Base-by-base conservation (phyloP, 2,113 vertebrate species). In the Cichladusa arquata region DNA sequence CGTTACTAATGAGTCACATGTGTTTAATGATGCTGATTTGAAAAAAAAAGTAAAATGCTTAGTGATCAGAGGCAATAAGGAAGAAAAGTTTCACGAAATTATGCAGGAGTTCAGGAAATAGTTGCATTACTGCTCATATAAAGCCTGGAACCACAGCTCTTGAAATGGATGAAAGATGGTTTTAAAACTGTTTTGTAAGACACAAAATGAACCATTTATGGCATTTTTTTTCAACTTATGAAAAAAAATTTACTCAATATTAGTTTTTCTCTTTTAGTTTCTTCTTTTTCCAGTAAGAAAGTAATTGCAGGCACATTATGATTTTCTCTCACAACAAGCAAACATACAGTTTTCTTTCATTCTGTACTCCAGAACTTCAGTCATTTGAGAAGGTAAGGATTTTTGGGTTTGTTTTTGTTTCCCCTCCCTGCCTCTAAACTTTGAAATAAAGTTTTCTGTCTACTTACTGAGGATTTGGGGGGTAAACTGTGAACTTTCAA, bases 401-500 rank as follows among this genome's bases (percentile, higher is more conserved):
- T 13, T 26, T 56, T 56, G n/a, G 4, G 0, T 9, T 50, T 33
- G 11, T 25, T 51, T 70, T 57, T 38, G 20, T 50, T 60, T n/a
- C 12, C 5, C 8, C 23, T 61, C 12, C 28, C 23, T 0, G 0
- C 19, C 1, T 8, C 14, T 58, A 6, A 84, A 60, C 53, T 72
- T 54, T 92, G 66, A 80, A 93, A 48, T 9, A 51, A 66, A 51
- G 12, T 65, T 92, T 45, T 61, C 8, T 54, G 22, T 61, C 3
- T 65, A 4, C 20, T 79, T 84, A 42, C 0, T 51, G 51, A 67
- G n/a, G 73, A 77, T 66, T 90, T 82, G 34, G 12, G 12, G 33
- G 38, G 6, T 28, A 74, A 91, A 47, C 17, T 29, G 17, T 77
- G 31, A 84, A 54, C 34, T 67, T 76, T 85, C 54, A 65, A 14